Conservation (phyloP, 1,140 invertebrate species). For the Pseudomyrmex sp. region DNA sequence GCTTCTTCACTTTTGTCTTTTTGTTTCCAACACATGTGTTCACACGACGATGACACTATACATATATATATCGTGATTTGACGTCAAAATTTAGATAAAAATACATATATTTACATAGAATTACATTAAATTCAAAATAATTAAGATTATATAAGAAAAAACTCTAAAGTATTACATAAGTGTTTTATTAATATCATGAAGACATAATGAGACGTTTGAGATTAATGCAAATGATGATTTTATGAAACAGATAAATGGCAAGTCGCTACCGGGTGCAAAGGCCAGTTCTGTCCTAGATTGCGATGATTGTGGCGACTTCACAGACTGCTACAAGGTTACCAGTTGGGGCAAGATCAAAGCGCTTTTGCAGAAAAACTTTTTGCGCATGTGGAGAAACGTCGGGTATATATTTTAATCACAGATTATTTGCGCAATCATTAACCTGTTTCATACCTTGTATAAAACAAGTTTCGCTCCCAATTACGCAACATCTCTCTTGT, state of each 20-base stretch:
- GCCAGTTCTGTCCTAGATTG: slow-evolving; percentile 84
- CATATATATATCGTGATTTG: too few relatives aligned
- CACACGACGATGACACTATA: too few relatives aligned
- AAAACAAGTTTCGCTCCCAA: too few relatives aligned
- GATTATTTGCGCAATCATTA: not conserved
- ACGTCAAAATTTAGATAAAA: too few relatives aligned
- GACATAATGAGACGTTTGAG: not conserved
- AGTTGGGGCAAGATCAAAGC: slow-evolving; percentile 91
- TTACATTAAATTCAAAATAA: not conserved
- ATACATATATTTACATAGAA: too few relatives aligned
- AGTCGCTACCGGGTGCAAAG: slow-evolving; percentile 84
- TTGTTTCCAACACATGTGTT: not conserved
- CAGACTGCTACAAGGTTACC: slow-evolving; percentile 87
- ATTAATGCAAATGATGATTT: not conserved
- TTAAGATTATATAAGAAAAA: not conserved
- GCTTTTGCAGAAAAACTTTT: slow-evolving; percentile 96
- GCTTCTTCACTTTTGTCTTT: slow-evolving; percentile 1
- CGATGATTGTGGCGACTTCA: slow-evolving; percentile 86
- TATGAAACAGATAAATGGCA: slow-evolving; percentile 85
- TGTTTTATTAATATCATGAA: too few relatives aligned
- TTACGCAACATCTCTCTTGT: too few relatives aligned
- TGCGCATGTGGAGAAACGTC: slow-evolving; percentile 96
- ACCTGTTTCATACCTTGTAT: not conserved
- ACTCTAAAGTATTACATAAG: not conserved
- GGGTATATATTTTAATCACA: slow-evolving; percentile 84